These are phyloP conservation scores for Poecile montanus DNA, from an alignment of 2,797 vertebrate species.

Conservation along the genomic window DNA sequence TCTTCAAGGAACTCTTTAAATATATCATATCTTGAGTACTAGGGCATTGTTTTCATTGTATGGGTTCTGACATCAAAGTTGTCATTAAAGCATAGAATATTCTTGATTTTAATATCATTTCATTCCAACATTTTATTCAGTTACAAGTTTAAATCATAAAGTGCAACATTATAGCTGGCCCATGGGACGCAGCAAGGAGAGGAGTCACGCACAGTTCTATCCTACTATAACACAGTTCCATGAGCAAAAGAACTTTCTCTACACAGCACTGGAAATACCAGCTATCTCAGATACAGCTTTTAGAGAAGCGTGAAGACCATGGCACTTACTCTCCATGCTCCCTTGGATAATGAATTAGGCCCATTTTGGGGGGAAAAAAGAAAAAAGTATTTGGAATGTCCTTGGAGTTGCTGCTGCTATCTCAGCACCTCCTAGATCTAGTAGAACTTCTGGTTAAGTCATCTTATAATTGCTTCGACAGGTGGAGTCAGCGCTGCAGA, in stretches of 20 bases:
- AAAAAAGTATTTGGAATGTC: background rate
- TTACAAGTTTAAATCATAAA: background rate
- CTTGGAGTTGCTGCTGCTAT: background rate
- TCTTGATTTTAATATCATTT: background rate
- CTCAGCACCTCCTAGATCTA: background rate
- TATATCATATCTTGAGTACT: background rate
- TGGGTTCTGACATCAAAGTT: background rate
- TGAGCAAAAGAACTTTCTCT: background rate
- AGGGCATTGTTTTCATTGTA: background rate
- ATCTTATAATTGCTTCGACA: conserved; percentile 20
- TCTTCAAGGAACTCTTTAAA: background rate
- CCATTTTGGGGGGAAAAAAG: accelerated
- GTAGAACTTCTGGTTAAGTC: background rate
- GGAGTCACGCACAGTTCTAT: background rate
- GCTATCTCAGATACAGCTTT: background rate
- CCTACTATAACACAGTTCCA: background rate
- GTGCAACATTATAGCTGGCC: background rate
- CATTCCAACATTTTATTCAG: background rate
- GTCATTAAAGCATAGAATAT: background rate
- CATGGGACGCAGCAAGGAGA: background rate
- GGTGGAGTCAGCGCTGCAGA: conserved; percentile 32
- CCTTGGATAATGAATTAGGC: background rate
- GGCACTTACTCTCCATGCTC: background rate
- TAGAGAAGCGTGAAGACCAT: background rate
- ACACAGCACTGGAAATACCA: background rate